Percentiles rank a stretch among this genome's conserved stretches.
These are phyloP conservation scores for Tanytarsus gracilentus DNA, from an alignment of 2,888 invertebrate species.

Conservation along the genomic window DNA sequence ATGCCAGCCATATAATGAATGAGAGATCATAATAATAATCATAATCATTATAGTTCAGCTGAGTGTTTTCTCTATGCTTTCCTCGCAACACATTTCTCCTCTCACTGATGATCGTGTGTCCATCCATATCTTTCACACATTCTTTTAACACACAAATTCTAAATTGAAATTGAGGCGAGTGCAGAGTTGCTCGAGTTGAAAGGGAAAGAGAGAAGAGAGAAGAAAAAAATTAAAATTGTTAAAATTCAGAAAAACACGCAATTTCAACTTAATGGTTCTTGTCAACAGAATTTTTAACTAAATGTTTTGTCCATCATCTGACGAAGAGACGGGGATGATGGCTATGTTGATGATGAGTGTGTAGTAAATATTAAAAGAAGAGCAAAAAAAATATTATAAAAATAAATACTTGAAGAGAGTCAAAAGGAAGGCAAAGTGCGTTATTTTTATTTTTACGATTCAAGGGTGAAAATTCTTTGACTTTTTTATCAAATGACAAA, in stretches of 20 bases:
- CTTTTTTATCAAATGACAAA: too few relatives aligned
- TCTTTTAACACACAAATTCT: background rate
- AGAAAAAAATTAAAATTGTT: background rate
- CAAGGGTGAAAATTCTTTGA: too few relatives aligned
- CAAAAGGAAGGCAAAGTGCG: too few relatives aligned
- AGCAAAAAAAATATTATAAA: too few relatives aligned
- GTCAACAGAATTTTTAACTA: constrained; percentile 29
- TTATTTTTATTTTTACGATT: too few relatives aligned
- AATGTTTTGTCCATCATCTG: constrained; percentile 28
- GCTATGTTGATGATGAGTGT: background rate
- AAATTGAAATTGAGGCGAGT: background rate
- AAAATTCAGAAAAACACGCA: constrained; percentile 9
- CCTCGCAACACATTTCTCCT: too few relatives aligned
- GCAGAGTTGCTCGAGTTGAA: background rate
- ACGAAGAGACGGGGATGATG: background rate
- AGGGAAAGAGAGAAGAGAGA: background rate
- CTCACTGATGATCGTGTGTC: too few relatives aligned
- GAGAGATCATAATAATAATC: too few relatives aligned
- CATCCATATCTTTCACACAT: constrained; percentile 22
- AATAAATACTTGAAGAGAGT: too few relatives aligned
- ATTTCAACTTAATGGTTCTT: constrained; percentile 22
- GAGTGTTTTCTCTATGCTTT: too few relatives aligned
- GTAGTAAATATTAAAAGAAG: background rate
- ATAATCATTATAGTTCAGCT: too few relatives aligned
- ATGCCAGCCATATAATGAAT: too few relatives aligned